Conservation (phyloP, 1,140 invertebrate genomes). For the Arctopsyche grandis region DNA sequence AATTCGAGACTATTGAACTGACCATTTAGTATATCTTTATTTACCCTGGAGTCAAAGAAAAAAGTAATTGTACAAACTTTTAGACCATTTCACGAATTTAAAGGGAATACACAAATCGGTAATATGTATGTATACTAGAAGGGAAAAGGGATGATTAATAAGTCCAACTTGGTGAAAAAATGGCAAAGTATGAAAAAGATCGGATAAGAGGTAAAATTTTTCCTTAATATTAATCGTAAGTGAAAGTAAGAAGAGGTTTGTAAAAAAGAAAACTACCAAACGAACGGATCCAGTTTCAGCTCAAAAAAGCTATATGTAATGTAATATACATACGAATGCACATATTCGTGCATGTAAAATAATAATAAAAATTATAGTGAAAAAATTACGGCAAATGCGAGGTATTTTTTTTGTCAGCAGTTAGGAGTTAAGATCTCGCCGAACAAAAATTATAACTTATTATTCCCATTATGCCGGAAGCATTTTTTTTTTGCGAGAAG, state of each 20-base stretch:
- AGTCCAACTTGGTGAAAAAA: too few species aligned
- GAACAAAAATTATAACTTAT: constrained; percentile 10
- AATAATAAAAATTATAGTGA: neutral
- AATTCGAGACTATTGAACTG: constrained; percentile 20
- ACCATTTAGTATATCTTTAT: constrained; percentile 46
- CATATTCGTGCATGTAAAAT: too few species aligned
- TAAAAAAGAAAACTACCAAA: constrained; percentile 49
- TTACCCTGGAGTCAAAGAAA: constrained; percentile 47
- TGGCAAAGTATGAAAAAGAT: too few species aligned
- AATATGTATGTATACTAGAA: constrained; percentile 16
- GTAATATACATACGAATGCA: neutral
- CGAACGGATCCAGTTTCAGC: constrained; percentile 44
- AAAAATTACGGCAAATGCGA: neutral
- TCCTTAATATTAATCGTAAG: too few species aligned
- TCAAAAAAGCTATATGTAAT: neutral
- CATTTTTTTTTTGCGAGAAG: constrained; percentile 31
- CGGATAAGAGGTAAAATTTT: too few species aligned
- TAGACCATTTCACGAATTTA: constrained; percentile 53
- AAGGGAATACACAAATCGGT: constrained; percentile 35
- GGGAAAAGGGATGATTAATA: constrained; percentile 53
- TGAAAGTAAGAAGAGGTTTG: too few species aligned
- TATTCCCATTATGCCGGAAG: constrained; percentile 14
- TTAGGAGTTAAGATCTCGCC: neutral
- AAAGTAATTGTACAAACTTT: constrained; percentile 51
- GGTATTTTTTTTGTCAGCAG: neutral